A percentile compares a stretch with the other conserved stretches of the same genome.
Evolutionary conservation across 2,113 vertebrate genomes (phyloP).

Genomic region (Pao palembangensis): DNA sequence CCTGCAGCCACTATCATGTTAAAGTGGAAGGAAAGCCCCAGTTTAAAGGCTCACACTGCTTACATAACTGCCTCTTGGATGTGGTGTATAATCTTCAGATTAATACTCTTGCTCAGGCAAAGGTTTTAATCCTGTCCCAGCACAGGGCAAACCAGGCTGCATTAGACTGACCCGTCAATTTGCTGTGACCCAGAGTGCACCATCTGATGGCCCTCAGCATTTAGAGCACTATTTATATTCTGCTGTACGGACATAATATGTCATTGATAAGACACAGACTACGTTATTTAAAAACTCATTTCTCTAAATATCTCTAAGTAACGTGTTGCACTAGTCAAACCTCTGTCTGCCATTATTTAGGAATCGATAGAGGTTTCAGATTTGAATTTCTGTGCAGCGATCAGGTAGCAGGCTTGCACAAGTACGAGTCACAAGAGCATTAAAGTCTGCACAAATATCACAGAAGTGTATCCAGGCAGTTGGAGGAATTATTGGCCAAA

Average conservation of each 20-base stretch:
- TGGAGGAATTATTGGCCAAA: too few relatives aligned
- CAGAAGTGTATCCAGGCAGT: too few relatives aligned
- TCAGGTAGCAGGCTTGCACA: too few relatives aligned
- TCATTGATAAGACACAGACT: too few relatives aligned
- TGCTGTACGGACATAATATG: too few relatives aligned
- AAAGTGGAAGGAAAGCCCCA: constrained; percentile 29
- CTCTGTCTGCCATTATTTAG: background rate
- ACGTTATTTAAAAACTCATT: too few relatives aligned
- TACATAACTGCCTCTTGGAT: constrained; percentile 61
- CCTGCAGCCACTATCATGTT: constrained; percentile 10
- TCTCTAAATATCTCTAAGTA: too few relatives aligned
- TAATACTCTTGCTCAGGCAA: constrained; percentile 55
- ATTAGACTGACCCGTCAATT: constrained; percentile 30
- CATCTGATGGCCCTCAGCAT: background rate
- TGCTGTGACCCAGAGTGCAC: constrained; percentile 18
- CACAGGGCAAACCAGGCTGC: constrained; percentile 29
- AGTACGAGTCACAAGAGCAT: too few relatives aligned
- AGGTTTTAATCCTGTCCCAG: constrained; percentile 61
- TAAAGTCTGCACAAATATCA: too few relatives aligned
- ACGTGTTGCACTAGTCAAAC: background rate
- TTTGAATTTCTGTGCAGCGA: too few relatives aligned
- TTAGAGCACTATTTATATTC: background rate
- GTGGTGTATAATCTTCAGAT: constrained; percentile 69
- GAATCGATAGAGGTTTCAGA: background rate
- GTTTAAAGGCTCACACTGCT: constrained; percentile 37